Base-by-base conservation (phyloP, 2,888 invertebrate genomes). In the Eucera pruinosa region DNA sequence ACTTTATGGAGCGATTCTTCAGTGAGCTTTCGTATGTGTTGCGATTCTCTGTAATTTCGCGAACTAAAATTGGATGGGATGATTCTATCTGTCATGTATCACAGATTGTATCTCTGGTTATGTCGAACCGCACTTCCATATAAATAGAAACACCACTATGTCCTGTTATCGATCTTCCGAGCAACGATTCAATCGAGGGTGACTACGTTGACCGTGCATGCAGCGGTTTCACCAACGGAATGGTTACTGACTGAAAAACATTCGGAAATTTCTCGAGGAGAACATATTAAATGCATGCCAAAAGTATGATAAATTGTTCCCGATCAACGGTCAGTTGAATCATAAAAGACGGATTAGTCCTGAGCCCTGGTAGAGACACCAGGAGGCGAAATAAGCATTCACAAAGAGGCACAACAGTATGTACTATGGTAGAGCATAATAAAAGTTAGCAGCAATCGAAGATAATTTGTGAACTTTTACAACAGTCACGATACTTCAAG, bases 151-250 rank as follows among this genome's bases (percentile, higher is more conserved):
- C 72, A 60, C 68, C 39, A 77, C 69, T 77, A 73, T 69, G 78
- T 69, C 73, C 71, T 69, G 81, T 80, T 87, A 88, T 88, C 86
- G 87, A 88, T 88, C 82, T 78, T 80, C 78, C 64, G 60, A 80
- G 80, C 75, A 64, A 72, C 41, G 78, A 69, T 81, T 84, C 82
- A 73, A 82, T 75, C 81, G 74, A 81, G 82, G 84, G 80, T 82
- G 82, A 74, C 74, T 72, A 78, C 73, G 80, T 82, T 86, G 86
- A 86, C 83, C 82, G 67, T 64, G 66, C 68, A 73, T 36, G 23
- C 50, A 27, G 36, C 23, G 15, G 36, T 43, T n/a, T 36, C 58
- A 58, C 67, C 48, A 43, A 20, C 55, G 20, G 30, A 27, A 13
- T 64, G 65, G 48, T 75, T 67, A 77, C 55, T 43, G 68, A 69